phyloP scores from a whole-genome alignment of 2,113 vertebrate species.

The Aphyosemion australe region DNA sequence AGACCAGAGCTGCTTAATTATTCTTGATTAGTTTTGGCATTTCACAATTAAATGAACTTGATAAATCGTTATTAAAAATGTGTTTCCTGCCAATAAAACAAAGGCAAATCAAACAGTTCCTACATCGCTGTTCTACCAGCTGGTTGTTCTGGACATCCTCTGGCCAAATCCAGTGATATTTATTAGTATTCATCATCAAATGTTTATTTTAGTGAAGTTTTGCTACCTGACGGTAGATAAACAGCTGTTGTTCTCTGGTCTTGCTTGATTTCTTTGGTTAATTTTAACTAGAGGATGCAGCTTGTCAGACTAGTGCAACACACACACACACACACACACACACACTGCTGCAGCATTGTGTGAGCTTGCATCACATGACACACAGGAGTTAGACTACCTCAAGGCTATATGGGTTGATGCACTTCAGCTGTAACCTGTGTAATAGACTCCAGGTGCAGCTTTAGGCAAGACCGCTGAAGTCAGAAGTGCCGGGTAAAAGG shows the following conservation, averaged over 20 bases:
- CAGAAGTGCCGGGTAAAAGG: too few relatives aligned
- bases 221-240: not conserved
- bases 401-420: conserved; percentile 2
- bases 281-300: conserved; percentile 8
- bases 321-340: conserved; percentile 1
- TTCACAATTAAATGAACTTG: not conserved
- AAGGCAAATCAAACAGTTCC: not conserved
- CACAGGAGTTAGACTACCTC: conserved; percentile 14
- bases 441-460: not conserved
- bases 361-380: conserved; percentile 36
- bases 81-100: not conserved
- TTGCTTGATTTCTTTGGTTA: conserved; percentile 8
- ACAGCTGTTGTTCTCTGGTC: not conserved
- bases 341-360: not conserved
- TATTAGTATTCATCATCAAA: too few relatives aligned
- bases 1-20: not conserved
- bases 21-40: not conserved
- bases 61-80: not conserved
- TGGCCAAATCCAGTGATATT: too few relatives aligned
- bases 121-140: not conserved
- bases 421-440: conserved; percentile 15
- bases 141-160: not conserved
- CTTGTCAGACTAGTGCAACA: conserved; percentile 20
- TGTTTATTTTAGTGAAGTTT: too few relatives aligned
- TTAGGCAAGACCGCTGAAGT: not conserved